Conservation (phyloP, 2,113 vertebrate species). For the Oreotrochilus melanogaster region DNA sequence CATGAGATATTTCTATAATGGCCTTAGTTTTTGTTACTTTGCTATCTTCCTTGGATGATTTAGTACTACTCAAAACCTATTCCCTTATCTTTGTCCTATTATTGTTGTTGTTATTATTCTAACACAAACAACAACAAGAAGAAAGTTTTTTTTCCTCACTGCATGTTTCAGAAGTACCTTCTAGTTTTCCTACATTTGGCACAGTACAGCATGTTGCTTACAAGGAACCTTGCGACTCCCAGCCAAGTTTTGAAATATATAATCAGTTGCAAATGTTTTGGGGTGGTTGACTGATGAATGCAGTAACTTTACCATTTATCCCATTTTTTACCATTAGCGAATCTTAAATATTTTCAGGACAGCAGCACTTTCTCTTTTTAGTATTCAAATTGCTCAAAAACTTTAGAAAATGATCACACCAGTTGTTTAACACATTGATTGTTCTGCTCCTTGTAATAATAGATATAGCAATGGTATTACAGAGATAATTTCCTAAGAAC, state of each 20-base stretch:
- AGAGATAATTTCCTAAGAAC: background rate
- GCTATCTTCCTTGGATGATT: background rate
- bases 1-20: slow-evolving; percentile 6
- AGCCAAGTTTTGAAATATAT: slow-evolving; percentile 62
- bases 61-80: background rate
- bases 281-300: slow-evolving; percentile 72
- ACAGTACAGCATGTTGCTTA: slow-evolving; percentile 32
- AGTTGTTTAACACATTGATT: background rate
- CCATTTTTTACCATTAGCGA: slow-evolving; percentile 64
- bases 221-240: slow-evolving; percentile 26
- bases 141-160: slow-evolving; percentile 26
- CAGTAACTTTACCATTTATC: slow-evolving; percentile 66
- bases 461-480: background rate
- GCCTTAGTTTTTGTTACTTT: background rate
- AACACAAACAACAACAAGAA: background rate
- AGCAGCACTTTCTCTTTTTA: slow-evolving; percentile 12
- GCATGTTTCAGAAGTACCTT: slow-evolving; percentile 39
- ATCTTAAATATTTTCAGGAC: slow-evolving; percentile 43
- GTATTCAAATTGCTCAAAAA: background rate
- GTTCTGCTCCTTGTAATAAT: background rate
- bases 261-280: slow-evolving; percentile 82
- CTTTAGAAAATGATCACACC: slow-evolving; percentile 1
- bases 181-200: slow-evolving; percentile 28
- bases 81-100: background rate
- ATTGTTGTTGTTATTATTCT: background rate